Percentiles rank a stretch among this genome's conserved stretches.
Conservation (phyloP, 2,888 invertebrate species). For the Pemphredon lugubris region DNA sequence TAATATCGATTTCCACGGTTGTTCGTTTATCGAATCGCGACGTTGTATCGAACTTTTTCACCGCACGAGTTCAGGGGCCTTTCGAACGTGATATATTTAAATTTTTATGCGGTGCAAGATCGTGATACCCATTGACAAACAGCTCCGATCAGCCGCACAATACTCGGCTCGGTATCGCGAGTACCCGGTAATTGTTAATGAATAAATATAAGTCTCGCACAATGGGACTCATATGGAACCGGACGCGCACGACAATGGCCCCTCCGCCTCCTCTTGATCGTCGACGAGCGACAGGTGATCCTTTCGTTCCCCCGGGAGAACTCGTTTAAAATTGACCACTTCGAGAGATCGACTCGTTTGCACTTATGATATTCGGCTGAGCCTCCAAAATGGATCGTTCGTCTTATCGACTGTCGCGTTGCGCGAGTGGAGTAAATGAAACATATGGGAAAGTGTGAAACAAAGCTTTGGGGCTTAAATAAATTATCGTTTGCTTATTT, state of each 20-base stretch:
- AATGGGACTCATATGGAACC: slow-evolving; percentile 72
- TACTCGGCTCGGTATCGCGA: slow-evolving; percentile 58
- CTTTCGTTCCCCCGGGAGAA: slow-evolving; percentile 48
- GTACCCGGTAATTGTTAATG: slow-evolving; percentile 78
- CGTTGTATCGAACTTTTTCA: slow-evolving; percentile 13
- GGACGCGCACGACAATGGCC: slow-evolving; percentile 73
- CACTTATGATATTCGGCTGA: slow-evolving; percentile 41
- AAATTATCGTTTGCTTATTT: no score
- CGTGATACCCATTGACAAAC: slow-evolving; percentile 41
- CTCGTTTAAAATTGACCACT: slow-evolving; percentile 61
- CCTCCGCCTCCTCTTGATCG: slow-evolving; percentile 54
- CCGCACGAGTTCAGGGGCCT: background rate
- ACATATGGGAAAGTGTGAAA: no score
- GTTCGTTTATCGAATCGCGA: slow-evolving; percentile 4
- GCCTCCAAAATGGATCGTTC: slow-evolving; percentile 24
- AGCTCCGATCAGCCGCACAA: slow-evolving; percentile 54
- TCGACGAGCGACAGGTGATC: slow-evolving; percentile 68
- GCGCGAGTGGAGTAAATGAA: slow-evolving; percentile 22
- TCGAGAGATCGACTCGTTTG: slow-evolving; percentile 57
- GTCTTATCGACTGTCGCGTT: slow-evolving; percentile 29
- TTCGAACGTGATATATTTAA: slow-evolving; percentile 20
- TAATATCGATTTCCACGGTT: background rate
- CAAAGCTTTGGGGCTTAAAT: no score
- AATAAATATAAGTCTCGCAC: slow-evolving; percentile 78
- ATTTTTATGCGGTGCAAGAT: slow-evolving; percentile 45